phyloP scores from a whole-genome alignment of 2,113 vertebrate genomes.

The Ictalurus furcatus region DNA sequence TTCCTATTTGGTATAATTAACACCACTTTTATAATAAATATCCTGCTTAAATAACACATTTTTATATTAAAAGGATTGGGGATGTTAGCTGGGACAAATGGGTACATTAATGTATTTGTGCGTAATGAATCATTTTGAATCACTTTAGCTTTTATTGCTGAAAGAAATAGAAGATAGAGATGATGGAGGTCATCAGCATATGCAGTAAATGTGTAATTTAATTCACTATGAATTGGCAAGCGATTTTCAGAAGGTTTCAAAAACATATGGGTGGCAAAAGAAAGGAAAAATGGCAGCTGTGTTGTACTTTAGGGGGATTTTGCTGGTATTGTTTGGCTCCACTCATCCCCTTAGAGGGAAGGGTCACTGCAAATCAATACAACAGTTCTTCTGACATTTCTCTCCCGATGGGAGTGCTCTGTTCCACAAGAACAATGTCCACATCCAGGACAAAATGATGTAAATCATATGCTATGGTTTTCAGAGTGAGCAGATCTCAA shows the following conservation, averaged over 20 bases:
- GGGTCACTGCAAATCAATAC: neutral
- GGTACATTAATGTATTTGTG: neutral
- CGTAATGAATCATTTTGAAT: neutral
- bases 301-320: neutral
- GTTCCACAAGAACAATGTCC: neutral
- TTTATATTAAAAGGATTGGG: neutral
- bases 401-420: neutral
- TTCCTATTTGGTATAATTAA: conserved; percentile 5
- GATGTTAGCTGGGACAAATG: neutral
- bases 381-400: neutral
- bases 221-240: neutral
- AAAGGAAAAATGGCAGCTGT: neutral
- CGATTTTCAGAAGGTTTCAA: neutral
- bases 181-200: neutral
- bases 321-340: neutral
- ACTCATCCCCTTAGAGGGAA: neutral
- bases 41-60: neutral
- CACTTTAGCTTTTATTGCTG: neutral
- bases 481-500: neutral
- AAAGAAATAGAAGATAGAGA: neutral
- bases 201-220: neutral
- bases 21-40: neutral
- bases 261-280: neutral
- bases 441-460: neutral
- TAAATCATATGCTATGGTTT: neutral